phyloP scores from a whole-genome alignment of 2,113 vertebrate species.

The Eurystomus gularis region DNA sequence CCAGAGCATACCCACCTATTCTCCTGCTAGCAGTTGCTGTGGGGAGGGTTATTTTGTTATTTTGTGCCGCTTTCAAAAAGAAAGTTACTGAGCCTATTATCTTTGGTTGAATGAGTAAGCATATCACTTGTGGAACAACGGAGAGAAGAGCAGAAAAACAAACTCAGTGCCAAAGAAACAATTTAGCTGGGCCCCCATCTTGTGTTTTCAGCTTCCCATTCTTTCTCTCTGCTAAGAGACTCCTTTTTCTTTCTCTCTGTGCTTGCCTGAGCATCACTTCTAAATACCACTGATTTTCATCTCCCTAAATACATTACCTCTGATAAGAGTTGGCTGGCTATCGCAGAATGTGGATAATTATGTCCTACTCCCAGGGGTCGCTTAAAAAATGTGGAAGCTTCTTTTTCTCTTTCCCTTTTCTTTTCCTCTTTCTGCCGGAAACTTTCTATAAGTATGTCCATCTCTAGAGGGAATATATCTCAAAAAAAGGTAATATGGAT shows the following conservation, averaged over 20 bases:
- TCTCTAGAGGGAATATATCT: conserved; percentile 26
- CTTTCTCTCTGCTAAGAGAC: neutral
- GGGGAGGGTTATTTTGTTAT: neutral
- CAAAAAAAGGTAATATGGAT: conserved; percentile 35
- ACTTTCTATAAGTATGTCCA: neutral
- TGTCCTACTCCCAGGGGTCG: neutral
- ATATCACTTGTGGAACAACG: neutral
- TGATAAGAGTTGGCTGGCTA: neutral
- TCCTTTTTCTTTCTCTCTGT: neutral
- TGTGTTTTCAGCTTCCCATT: neutral
- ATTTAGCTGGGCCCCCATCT: neutral
- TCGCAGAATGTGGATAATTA: neutral
- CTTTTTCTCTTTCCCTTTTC: neutral
- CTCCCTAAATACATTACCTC: neutral
- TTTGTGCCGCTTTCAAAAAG: neutral
- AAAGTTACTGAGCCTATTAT: neutral
- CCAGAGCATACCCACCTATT: neutral
- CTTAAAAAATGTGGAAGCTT: neutral
- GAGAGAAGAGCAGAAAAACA: neutral
- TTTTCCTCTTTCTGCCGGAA: neutral
- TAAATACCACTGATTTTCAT: neutral
- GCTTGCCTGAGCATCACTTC: neutral
- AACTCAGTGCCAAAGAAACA: neutral
- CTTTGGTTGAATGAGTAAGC: neutral
- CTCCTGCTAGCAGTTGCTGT: neutral